Evolutionary conservation across 1,140 invertebrate species (phyloP).

Genomic region (Mercenaria mercenaria): DNA sequence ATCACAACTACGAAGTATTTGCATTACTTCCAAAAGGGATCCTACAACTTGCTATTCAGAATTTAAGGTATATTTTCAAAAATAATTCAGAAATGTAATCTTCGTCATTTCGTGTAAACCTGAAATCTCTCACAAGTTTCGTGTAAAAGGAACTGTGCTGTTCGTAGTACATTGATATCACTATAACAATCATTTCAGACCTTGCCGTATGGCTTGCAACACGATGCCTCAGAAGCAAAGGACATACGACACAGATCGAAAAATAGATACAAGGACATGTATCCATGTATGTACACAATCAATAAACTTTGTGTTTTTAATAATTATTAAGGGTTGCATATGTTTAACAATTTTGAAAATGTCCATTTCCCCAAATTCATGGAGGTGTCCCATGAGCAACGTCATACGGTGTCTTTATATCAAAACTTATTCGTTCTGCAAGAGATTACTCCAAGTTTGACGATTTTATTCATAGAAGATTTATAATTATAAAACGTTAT

Average conservation of each 20-base stretch:
- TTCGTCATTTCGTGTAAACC: too few species aligned
- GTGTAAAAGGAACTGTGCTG: too few species aligned
- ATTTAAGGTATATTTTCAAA: not conserved
- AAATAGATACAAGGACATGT: slow-evolving; percentile 27
- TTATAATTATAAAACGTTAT: too few species aligned
- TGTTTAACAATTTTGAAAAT: not conserved
- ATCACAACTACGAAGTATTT: not conserved
- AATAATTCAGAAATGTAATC: too few species aligned
- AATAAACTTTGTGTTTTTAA: too few species aligned
- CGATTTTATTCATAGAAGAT: too few species aligned
- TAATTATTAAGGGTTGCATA: not conserved
- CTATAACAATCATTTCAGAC: too few species aligned
- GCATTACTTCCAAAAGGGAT: not conserved
- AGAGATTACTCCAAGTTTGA: too few species aligned
- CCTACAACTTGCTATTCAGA: not conserved
- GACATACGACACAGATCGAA: not conserved
- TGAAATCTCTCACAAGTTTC: too few species aligned
- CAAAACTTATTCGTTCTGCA: not conserved
- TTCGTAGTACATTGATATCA: too few species aligned
- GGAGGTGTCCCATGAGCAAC: not conserved
- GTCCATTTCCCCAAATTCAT: not conserved
- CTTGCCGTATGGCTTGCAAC: not conserved
- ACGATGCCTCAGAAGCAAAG: slow-evolving; percentile 9
- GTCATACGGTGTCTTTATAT: not conserved
- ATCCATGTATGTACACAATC: not conserved